These are phyloP conservation scores for Aphrocallistes beatrix DNA, from an alignment of 37 sponge, comb jelly and placozoan species.

Conservation along the genomic window DNA sequence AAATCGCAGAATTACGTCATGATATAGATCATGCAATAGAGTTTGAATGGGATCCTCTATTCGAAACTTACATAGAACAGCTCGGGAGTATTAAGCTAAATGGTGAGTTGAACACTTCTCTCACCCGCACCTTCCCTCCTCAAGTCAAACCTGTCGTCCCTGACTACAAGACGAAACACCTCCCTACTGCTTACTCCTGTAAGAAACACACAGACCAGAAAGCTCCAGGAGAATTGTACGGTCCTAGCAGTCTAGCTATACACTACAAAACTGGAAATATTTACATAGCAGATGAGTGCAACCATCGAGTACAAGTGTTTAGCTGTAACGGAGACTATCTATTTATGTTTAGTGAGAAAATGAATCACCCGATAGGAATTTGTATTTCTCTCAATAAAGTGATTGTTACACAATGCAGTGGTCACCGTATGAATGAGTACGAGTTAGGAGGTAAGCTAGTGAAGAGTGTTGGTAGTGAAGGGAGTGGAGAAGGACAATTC, in stretches of 20 bases:
- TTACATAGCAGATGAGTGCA: slow-evolving; percentile 1
- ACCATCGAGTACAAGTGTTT: slow-evolving; percentile 8
- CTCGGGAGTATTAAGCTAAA: slow-evolving; percentile 16
- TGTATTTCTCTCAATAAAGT: not conserved
- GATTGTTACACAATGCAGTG: not conserved
- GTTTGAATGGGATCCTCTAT: not conserved
- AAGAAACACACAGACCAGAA: not conserved
- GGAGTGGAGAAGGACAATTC: slow-evolving; percentile 2
- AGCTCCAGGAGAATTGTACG: not conserved
- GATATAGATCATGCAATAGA: not conserved
- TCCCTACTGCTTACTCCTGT: slow-evolving; percentile 8
- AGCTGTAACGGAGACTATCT: slow-evolving; percentile 15
- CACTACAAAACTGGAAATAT: slow-evolving; percentile 1
- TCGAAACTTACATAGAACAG: slow-evolving; percentile 12
- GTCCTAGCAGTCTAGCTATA: not conserved
- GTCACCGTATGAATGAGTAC: slow-evolving; percentile 1
- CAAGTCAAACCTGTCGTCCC: slow-evolving; percentile 13
- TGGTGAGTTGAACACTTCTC: not conserved
- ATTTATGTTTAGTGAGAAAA: slow-evolving; percentile 6
- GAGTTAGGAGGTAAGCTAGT: slow-evolving; percentile 15
- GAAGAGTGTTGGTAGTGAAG: slow-evolving; percentile 1
- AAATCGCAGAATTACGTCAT: not conserved
- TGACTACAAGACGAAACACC: not conserved
- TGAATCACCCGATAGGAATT: not conserved
- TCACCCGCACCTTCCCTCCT: slow-evolving; percentile 4